Evolutionary conservation across 2,797 vertebrate genomes (phyloP), one percentile per base, ranked within the genome.

Genomic region (Macropus fuliginosus): DNA sequence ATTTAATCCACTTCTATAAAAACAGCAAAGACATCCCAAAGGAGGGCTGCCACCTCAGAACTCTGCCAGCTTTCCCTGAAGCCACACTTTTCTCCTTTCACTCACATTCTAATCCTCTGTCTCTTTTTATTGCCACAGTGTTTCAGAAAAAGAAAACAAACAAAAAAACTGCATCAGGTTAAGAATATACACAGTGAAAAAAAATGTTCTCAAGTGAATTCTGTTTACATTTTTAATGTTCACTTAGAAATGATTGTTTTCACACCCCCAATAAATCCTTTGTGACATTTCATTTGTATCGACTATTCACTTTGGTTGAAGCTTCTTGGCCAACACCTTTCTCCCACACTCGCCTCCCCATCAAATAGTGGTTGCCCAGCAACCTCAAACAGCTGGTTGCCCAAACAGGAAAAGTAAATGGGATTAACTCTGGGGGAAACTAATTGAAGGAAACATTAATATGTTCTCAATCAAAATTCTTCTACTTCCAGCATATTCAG

Each of bases 361-460:
- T 93, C 96, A 94, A 93, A 94, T 94, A 91, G 54, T 59, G 94
- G 97, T 98, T 98, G 97, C 97, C 91, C 1, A 0, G 98, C 98
- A 98, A 98, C 98, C 81, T 96, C 91, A 92, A 98, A 97, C 96
- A 97, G 97, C 97, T 97, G 96, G 97, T 92, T 97, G 94, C 94
- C 97, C 96, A 96, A 98, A 97, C 91, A 95, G 94, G 94, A 94
- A 97, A 96, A 97, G 94, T 91, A 97, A 98, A 97, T 96, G 96
- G 94, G 97, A 98, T 98, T 98, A 98, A 95, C 98, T 97, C 97
- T 93, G 94, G 98, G 94, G 97, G 96, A 96, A 98, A 96, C 95
- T 97, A 98, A 98, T 96, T 97, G 97, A 97, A 97, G 94, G 91
- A 97, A 97, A 94, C 96, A 96, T 96, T 95, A 96, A 94, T 95